These are phyloP conservation scores for Python bivittatus DNA, from an alignment of 2,113 vertebrate genomes.

Conservation along the genomic window DNA sequence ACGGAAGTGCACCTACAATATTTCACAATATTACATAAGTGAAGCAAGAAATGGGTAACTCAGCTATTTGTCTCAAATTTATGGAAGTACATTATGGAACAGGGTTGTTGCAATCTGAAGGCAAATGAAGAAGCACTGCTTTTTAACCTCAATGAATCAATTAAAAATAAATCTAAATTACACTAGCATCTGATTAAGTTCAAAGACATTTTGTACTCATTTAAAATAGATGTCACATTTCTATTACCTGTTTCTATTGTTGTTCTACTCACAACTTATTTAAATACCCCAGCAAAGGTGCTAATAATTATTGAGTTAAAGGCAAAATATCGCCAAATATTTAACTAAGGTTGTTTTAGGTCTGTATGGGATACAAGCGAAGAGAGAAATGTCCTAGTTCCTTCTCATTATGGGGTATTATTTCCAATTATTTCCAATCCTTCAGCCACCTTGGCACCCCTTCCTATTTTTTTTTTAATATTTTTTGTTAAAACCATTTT, in stretches of 20 bases:
- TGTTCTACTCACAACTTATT: conserved; percentile 21
- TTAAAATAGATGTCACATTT: conserved; percentile 12
- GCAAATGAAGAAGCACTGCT: conserved; percentile 60
- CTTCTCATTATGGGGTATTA: not conserved
- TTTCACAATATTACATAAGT: conserved; percentile 67
- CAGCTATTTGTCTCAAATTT: conserved; percentile 69
- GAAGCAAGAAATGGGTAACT: conserved; percentile 60
- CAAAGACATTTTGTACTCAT: conserved; percentile 28
- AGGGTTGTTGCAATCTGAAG: conserved; percentile 68
- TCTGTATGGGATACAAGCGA: not conserved
- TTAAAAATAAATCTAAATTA: conserved; percentile 61
- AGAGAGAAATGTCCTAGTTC: not conserved
- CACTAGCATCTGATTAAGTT: conserved; percentile 42
- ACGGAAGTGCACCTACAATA: conserved; percentile 53
- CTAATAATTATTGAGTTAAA: not conserved
- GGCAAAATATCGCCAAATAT: not conserved
- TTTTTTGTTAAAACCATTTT: not conserved
- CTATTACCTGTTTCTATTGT: conserved; percentile 33
- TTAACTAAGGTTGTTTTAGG: not conserved
- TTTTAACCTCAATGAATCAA: conserved; percentile 48
- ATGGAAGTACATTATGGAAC: conserved; percentile 62
- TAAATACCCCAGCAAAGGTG: not conserved
- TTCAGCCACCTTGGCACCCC: not conserved
- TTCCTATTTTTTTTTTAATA: too few relatives aligned
- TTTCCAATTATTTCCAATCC: not conserved